These are phyloP conservation scores for Leptinotarsa tumamoca DNA, from an alignment of 2,888 invertebrate genomes.

Conservation along the genomic window DNA sequence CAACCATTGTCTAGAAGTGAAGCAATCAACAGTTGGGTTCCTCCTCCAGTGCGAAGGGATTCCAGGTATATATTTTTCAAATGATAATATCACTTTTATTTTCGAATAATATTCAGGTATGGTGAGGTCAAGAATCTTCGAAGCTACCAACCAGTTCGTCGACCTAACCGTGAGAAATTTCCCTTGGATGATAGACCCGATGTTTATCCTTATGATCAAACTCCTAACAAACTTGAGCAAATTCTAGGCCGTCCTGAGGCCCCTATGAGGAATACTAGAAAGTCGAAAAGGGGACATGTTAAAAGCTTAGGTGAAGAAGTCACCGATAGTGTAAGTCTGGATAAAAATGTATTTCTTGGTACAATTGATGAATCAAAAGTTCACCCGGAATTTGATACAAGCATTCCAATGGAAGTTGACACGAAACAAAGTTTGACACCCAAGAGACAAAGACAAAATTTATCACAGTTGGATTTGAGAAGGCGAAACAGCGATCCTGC, in stretches of 20 bases:
- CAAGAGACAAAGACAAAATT: slow-evolving; percentile 62
- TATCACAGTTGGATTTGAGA: slow-evolving; percentile 68
- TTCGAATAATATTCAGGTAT: slow-evolving; percentile 15
- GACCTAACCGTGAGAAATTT: slow-evolving; percentile 60
- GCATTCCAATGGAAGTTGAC: slow-evolving; percentile 9
- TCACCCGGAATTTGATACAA: slow-evolving; percentile 42
- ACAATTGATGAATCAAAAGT: slow-evolving; percentile 63
- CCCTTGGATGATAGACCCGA: slow-evolving; percentile 55
- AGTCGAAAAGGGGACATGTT: slow-evolving; percentile 60
- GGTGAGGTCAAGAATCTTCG: slow-evolving; percentile 59
- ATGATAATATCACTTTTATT: not conserved
- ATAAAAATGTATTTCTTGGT: slow-evolving; percentile 59
- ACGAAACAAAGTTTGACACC: slow-evolving; percentile 53
- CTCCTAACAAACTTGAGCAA: slow-evolving; percentile 63
- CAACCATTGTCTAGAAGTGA: slow-evolving; percentile 53
- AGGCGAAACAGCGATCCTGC: slow-evolving; percentile 83
- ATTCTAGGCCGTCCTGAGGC: slow-evolving; percentile 63
- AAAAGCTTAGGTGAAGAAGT: slow-evolving; percentile 69
- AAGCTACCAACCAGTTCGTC: slow-evolving; percentile 70
- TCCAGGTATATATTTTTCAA: slow-evolving; percentile 26
- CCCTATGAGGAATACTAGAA: slow-evolving; percentile 58
- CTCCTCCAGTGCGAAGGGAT: slow-evolving; percentile 33
- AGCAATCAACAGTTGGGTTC: slow-evolving; percentile 51
- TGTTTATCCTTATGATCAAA: slow-evolving; percentile 49
- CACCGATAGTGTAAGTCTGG: slow-evolving; percentile 60